A percentile compares a stretch with the other conserved stretches of the same genome.
Conservation (phyloP, 2,888 invertebrate genomes). For the Tetragonula carbonaria region DNA sequence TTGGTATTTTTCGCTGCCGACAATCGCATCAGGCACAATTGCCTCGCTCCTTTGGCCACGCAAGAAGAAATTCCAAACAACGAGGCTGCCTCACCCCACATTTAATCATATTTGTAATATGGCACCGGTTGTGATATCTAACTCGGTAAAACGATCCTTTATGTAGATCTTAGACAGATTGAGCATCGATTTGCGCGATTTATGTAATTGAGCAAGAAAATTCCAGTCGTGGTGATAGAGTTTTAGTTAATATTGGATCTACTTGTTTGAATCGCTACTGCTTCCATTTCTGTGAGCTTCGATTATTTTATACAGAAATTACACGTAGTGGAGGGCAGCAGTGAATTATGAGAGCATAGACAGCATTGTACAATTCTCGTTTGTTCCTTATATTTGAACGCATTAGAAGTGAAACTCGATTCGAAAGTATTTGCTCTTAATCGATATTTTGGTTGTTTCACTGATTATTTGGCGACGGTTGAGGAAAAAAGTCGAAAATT, state of each 20-base stretch:
- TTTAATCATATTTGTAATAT: too few species aligned
- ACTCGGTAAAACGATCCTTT: too few species aligned
- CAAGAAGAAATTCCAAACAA: too few species aligned
- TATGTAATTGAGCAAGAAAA: neutral
- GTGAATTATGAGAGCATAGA: neutral
- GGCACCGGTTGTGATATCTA: too few species aligned
- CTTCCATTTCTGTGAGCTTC: too few species aligned
- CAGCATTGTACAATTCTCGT: neutral
- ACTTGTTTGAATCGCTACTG: neutral
- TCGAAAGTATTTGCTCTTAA: neutral
- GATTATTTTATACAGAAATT: neutral
- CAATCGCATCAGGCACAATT: too few species aligned
- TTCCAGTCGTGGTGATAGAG: neutral
- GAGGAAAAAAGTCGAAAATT: slow-evolving; percentile 25
- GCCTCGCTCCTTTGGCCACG: too few species aligned
- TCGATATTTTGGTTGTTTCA: slow-evolving; percentile 1
- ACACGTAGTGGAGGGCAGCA: neutral
- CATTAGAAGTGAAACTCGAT: neutral
- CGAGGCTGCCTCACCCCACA: too few species aligned
- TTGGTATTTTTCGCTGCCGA: too few species aligned
- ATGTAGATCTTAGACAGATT: too few species aligned
- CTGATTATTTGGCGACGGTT: neutral
- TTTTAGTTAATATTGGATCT: neutral
- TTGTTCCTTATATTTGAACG: neutral
- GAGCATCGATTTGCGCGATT: too few species aligned